Base-by-base conservation (phyloP, 2,888 invertebrate genomes). In the Junonia oenone region DNA sequence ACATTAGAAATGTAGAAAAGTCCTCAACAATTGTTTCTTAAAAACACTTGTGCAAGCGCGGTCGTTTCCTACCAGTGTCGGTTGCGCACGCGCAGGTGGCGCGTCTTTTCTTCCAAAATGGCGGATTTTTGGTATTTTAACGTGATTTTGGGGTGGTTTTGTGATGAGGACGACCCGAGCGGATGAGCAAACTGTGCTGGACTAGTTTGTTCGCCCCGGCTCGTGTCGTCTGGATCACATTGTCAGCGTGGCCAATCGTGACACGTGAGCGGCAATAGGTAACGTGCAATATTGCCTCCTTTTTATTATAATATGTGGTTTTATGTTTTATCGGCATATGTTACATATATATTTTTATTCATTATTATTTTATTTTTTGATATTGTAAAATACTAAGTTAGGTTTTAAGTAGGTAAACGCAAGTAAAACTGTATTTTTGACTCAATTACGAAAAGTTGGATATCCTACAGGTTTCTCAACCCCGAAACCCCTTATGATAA, bases 201-300 rank as follows among this genome's bases (percentile, higher is more conserved):
- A 71, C 74, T 81, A 91, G 91, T 91, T 91, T 91, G 91, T 91
- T 91, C 91, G 91, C 90, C 91, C 89, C 90, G 89, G 87, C 90
- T 91, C 91, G 90, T 83, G 91, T 91, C 85, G 88, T 72, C 73
- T 66, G 73, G 72, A 79, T 78, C 84, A 82, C 72, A 55, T 47
- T 65, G 46, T 54, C 66, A 55, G 33, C 66, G 58, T 61, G 57
- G 13, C 55, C 51, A 62, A 55, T 51, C 37, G n/a, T 6, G 61
- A 69, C 75, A 71, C 72, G 76, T 73, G 70, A 69, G 63, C 61
- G 50, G 59, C 62, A 62, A 37, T 43, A 43, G 52, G 59, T 59
- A 49, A 59, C 19, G 11, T 22, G 11, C 11, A 31, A n/a, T 51
- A 45, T 27, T 45, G 22, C 43, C 43, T 43, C 22, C n/a, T 17